A percentile compares a stretch with the other conserved stretches of the same genome.
Evolutionary conservation across 2,797 vertebrate genomes (phyloP).

Genomic region (Muraenolepis orangiensis): DNA sequence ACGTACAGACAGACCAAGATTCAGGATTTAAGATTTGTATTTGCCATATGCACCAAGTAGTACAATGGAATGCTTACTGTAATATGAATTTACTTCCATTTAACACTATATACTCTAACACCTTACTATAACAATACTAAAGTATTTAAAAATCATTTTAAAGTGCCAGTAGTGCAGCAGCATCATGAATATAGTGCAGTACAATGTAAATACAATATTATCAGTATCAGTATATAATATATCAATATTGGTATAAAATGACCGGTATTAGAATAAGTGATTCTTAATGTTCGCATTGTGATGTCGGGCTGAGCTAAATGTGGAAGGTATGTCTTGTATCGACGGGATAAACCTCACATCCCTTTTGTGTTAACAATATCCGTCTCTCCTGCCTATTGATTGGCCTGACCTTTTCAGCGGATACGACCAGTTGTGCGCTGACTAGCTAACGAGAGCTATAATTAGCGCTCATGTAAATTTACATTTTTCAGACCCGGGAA

Average conservation of each 20-base stretch:
- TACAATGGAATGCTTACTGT: too few species aligned
- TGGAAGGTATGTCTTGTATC: not conserved
- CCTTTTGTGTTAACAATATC: constrained; percentile 43
- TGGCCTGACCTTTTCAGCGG: constrained; percentile 57
- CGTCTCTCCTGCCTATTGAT: constrained; percentile 53
- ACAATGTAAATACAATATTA: not conserved
- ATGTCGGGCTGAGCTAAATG: not conserved
- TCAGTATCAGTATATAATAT: too few species aligned
- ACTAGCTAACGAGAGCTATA: constrained; percentile 51
- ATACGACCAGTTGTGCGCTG: constrained; percentile 32
- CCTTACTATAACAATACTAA: too few species aligned
- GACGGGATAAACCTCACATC: not conserved
- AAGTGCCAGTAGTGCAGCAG: too few species aligned
- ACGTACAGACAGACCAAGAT: not conserved
- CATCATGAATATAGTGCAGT: too few species aligned
- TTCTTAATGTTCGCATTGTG: not conserved
- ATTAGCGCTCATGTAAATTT: not conserved
- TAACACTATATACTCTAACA: too few species aligned
- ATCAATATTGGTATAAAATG: too few species aligned
- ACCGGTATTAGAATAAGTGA: not conserved
- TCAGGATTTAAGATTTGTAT: too few species aligned
- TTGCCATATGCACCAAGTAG: too few species aligned
- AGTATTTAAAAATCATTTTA: too few species aligned
- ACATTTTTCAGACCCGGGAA: constrained; percentile 15
- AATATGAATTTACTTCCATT: too few species aligned